Percentiles rank a stretch among this genome's conserved stretches.
These are phyloP conservation scores for Bradypodion ventrale DNA, from an alignment of 2,797 vertebrate species.

Conservation along the genomic window DNA sequence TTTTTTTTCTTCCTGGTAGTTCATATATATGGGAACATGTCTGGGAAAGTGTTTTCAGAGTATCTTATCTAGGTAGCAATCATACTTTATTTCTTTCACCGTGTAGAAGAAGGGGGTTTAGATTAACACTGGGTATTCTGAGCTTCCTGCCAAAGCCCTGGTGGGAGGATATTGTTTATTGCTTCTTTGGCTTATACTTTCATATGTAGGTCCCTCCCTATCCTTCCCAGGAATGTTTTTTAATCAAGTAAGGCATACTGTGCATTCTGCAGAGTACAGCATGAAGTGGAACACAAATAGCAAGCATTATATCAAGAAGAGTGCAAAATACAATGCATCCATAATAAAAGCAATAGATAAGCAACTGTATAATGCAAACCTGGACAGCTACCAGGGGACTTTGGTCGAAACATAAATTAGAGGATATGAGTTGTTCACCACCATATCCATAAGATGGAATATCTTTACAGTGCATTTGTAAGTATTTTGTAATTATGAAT, in stretches of 20 bases:
- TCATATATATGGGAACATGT: constrained; percentile 33
- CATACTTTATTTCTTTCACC: constrained; percentile 45
- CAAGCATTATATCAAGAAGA: constrained; percentile 41
- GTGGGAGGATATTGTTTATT: constrained; percentile 50
- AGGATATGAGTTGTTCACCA: constrained; percentile 12
- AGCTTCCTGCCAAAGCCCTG: constrained; percentile 1
- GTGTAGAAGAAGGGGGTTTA: constrained; percentile 29
- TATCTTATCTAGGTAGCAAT: constrained; percentile 50
- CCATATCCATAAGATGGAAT: neutral
- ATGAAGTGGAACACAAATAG: constrained; percentile 45
- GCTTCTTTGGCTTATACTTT: constrained; percentile 28
- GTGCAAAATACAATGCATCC: constrained; percentile 38
- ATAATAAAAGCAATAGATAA: constrained; percentile 53
- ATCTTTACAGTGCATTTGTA: constrained; percentile 27
- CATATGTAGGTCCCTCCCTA: constrained; percentile 55
- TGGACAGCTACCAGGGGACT: constrained; percentile 20
- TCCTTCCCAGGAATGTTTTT: constrained; percentile 51
- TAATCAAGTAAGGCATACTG: constrained; percentile 56
- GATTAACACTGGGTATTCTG: constrained; percentile 34
- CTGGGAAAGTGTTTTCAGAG: constrained; percentile 43
- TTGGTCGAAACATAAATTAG: constrained; percentile 40
- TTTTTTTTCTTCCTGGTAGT: constrained; percentile 55
- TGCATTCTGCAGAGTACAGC: constrained; percentile 43
- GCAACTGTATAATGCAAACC: constrained; percentile 40
- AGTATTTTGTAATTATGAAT: neutral